Percentiles rank a stretch among this genome's conserved stretches.
These are phyloP conservation scores for Pheucticus melanocephalus DNA, from an alignment of 2,113 vertebrate species.

Conservation along the genomic window DNA sequence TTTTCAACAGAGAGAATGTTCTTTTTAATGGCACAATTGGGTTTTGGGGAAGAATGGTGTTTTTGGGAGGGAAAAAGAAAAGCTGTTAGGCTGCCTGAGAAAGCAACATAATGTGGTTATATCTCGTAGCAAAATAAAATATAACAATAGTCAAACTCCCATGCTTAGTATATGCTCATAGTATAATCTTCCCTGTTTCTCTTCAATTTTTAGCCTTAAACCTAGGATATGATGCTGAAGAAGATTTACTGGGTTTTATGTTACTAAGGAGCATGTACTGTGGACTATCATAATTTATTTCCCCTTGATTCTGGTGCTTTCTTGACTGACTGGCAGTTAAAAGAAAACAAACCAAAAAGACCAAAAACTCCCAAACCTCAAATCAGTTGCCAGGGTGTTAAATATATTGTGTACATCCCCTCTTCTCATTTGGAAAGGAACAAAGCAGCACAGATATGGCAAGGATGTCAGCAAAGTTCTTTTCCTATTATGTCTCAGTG, in stretches of 20 bases:
- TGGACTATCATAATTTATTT: not conserved
- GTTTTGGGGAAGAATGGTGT: not conserved
- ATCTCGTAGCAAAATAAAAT: not conserved
- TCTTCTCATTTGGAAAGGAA: not conserved
- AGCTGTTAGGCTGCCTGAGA: not conserved
- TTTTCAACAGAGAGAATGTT: not conserved
- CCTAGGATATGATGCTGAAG: not conserved
- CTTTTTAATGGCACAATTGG: not conserved
- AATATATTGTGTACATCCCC: not conserved
- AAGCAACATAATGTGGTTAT: not conserved
- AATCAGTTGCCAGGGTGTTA: not conserved
- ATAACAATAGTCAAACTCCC: not conserved
- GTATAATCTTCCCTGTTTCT: not conserved
- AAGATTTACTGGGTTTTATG: not conserved
- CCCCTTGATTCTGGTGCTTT: not conserved
- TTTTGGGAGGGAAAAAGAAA: not conserved
- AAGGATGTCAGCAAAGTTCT: not conserved
- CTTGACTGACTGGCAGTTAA: not conserved
- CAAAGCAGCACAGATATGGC: not conserved
- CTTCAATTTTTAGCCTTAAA: not conserved
- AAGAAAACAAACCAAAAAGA: not conserved
- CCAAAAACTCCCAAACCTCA: not conserved
- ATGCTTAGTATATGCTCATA: not conserved
- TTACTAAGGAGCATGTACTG: not conserved
- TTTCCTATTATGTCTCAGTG: not conserved